Evolutionary conservation across 2,113 vertebrate genomes (phyloP).

Genomic region (Epinephelus fuscoguttatus): DNA sequence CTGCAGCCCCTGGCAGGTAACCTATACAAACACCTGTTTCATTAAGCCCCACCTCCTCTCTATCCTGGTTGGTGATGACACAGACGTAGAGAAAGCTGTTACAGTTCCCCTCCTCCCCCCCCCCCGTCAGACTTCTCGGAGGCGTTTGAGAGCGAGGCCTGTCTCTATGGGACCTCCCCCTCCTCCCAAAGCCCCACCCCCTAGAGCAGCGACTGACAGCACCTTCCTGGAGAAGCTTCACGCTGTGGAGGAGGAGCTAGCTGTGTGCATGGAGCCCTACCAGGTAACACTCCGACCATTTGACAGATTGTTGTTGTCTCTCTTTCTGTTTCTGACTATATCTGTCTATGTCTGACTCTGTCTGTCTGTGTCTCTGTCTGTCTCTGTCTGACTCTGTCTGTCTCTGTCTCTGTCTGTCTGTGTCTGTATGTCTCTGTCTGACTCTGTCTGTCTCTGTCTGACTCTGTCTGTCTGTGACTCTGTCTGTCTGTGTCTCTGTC

Average conservation of each 20-base stretch:
- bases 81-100: background rate
- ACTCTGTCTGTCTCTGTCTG: too few species aligned
- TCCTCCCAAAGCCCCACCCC: constrained; percentile 79
- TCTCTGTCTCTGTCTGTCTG: too few species aligned
- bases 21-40: background rate
- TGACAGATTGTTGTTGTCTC: too few species aligned
- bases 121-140: constrained; percentile 53
- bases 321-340: background rate
- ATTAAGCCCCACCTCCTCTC: constrained; percentile 1
- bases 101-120: accelerated
- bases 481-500: too few species aligned
- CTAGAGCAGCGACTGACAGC: constrained; percentile 85
- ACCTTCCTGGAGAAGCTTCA: constrained; percentile 95
- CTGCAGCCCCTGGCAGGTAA: constrained; percentile 79
- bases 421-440: too few species aligned
- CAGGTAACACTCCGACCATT: constrained; percentile 84
- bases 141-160: constrained; percentile 83
- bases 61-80: background rate
- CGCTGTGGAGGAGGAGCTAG: constrained; percentile 95
- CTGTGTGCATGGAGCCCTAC: constrained; percentile 90
- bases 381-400: too few species aligned
- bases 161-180: constrained; percentile 95
- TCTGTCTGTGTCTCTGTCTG: too few species aligned
- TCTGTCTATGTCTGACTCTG: background rate
- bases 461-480: too few species aligned